Evolutionary conservation across 1,140 invertebrate species (phyloP).

Genomic region (Brachionus sp.): DNA sequence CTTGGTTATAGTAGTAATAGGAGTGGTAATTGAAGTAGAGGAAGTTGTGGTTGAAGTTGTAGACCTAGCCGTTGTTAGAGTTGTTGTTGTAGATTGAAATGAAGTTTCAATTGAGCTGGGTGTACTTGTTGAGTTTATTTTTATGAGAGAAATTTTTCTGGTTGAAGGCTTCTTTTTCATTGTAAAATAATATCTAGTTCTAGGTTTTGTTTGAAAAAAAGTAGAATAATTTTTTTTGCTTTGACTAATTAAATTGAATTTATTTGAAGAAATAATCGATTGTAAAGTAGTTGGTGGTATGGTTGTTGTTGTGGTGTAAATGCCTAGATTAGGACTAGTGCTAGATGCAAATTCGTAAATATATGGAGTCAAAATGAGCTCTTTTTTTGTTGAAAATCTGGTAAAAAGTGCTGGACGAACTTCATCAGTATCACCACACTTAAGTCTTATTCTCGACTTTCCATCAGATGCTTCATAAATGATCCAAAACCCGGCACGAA

Average conservation of each 20-base stretch:
- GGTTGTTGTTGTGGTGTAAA: neutral
- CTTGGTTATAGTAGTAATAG: neutral
- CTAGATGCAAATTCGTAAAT: constrained; percentile 19
- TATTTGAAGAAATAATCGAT: neutral
- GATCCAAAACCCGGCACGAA: constrained; percentile 44
- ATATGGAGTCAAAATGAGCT: constrained; percentile 15
- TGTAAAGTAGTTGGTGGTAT: neutral
- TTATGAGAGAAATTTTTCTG: neutral
- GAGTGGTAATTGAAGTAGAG: neutral
- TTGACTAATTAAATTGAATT: neutral
- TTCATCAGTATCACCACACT: constrained; percentile 41
- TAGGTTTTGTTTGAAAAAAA: neutral
- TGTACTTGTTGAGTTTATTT: neutral
- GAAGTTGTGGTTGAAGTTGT: neutral
- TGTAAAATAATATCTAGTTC: neutral
- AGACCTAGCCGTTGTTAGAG: neutral
- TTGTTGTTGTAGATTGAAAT: neutral
- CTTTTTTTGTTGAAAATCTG: constrained; percentile 23
- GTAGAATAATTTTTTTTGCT: neutral
- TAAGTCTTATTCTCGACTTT: constrained; percentile 24
- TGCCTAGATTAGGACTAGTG: neutral
- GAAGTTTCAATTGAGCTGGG: neutral
- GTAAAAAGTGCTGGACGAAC: constrained; percentile 8
- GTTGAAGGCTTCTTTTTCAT: neutral
- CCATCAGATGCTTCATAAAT: constrained; percentile 41